Evolutionary conservation across 2,797 vertebrate genomes (phyloP).

Genomic region (Crax fasciolata): DNA sequence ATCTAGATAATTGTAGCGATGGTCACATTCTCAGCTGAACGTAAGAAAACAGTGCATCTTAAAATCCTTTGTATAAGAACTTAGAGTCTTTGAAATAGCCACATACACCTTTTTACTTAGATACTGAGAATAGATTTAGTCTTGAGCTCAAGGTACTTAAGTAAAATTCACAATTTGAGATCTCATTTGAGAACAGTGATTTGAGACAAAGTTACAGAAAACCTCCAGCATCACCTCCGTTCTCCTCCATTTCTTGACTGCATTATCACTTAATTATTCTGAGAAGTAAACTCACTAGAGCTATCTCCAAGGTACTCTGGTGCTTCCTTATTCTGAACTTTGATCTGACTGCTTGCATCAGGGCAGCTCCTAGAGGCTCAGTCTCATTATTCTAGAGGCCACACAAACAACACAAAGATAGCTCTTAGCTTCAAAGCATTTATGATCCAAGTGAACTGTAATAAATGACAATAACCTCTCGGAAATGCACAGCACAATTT

Average conservation of each 20-base stretch:
- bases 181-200: neutral
- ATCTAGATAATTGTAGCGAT: neutral
- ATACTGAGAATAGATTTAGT: neutral
- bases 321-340: neutral
- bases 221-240: neutral
- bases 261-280: neutral
- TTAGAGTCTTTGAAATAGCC: neutral
- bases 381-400: neutral
- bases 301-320: neutral
- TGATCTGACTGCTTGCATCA: neutral
- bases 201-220: neutral
- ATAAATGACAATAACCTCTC: slow-evolving; percentile 4
- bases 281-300: neutral
- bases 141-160: neutral
- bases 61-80: neutral
- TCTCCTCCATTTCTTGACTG: neutral
- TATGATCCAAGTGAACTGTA: slow-evolving; percentile 8
- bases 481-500: neutral
- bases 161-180: neutral
- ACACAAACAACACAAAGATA: slow-evolving; percentile 1
- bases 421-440: slow-evolving; percentile 14
- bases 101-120: neutral
- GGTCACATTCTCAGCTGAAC: neutral
- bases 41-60: neutral
- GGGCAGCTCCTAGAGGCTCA: neutral